Evolutionary conservation across 37 sponge, comb jelly and placozoan genomes (phyloP).

Genomic region (Beroe forskalii): DNA sequence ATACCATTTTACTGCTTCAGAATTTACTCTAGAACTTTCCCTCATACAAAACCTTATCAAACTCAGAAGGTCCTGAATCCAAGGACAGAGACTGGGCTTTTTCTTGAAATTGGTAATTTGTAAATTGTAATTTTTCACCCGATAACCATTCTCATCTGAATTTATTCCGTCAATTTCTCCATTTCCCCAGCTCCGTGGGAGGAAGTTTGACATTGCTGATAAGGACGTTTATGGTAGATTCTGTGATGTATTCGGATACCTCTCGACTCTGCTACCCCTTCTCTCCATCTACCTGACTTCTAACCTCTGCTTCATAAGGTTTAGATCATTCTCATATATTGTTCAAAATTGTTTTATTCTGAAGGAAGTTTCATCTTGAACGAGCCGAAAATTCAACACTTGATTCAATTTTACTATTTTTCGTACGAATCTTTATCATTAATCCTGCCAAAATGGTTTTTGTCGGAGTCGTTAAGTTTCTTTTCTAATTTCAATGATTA

Average conservation of each 20-base stretch:
- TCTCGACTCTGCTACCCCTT: slow-evolving; percentile 62
- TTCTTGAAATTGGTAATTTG: too few species aligned
- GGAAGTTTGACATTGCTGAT: not conserved
- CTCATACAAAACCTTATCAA: not conserved
- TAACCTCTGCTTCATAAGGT: slow-evolving; percentile 30
- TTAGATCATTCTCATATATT: not conserved
- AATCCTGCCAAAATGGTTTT: too few species aligned
- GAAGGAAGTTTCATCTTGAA: not conserved
- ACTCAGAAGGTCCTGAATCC: too few species aligned
- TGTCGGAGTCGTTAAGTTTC: too few species aligned
- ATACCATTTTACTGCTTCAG: not conserved
- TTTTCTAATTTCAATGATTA: too few species aligned
- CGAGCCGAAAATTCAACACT: not conserved
- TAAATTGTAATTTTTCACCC: too few species aligned
- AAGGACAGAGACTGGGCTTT: too few species aligned
- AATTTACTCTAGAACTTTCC: not conserved
- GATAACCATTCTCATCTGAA: too few species aligned
- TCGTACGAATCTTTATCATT: too few species aligned
- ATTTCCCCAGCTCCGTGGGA: slow-evolving; percentile 9
- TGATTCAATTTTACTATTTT: too few species aligned
- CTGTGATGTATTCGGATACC: slow-evolving; percentile 32
- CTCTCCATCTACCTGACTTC: slow-evolving; percentile 53
- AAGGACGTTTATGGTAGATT: not conserved
- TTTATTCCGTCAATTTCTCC: too few species aligned
- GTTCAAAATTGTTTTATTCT: not conserved